Evolutionary conservation across 2,888 invertebrate genomes (phyloP), one percentile per base, ranked within the genome.

Genomic region (Cantharis rufa): DNA sequence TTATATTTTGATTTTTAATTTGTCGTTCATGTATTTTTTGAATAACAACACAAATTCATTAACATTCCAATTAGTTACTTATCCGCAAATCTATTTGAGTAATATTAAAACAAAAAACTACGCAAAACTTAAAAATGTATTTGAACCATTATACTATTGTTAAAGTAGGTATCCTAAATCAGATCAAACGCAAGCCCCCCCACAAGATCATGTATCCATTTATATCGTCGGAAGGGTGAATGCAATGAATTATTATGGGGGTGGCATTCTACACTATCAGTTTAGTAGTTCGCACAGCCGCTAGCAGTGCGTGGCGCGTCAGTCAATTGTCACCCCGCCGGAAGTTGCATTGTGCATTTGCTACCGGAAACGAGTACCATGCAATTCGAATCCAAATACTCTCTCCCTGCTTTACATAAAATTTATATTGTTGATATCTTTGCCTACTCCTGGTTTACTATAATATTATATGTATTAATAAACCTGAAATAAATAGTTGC

Each of bases 291-390:
- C 75, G 79, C 73, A 78, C 77, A 80, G 83, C 83, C 82, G 84
- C 83, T 83, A 84, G 82, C 85, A 84, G 85, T 86, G 87, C 87
- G 86, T 87, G 83, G 83, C 84, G 86, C 87, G 87, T 87, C 87
- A 87, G 86, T 88, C 87, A 84, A 84, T 85, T 84, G 85, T 85
- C 84, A 85, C 83, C 82, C 82, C 81, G 78, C 84, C 85, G 86
- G 86, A 86, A 84, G 84, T 84, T 84, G 86, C 85, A 86, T 86
- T 86, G 85, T 86, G 86, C 85, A 87, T 83, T 86, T 84, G 84
- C 85, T 85, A 83, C 87, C 88, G 88, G 88, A 88, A 88, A 87
- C 87, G 87, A 85, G 85, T 86, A 84, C 85, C 84, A 84, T 85
- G 85, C 85, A 86, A 83, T 83, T 84, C 82, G 84, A 83, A 86